These are phyloP conservation scores for Drosophila fuyamai DNA, from an alignment of 1,140 invertebrate genomes.

Conservation along the genomic window DNA sequence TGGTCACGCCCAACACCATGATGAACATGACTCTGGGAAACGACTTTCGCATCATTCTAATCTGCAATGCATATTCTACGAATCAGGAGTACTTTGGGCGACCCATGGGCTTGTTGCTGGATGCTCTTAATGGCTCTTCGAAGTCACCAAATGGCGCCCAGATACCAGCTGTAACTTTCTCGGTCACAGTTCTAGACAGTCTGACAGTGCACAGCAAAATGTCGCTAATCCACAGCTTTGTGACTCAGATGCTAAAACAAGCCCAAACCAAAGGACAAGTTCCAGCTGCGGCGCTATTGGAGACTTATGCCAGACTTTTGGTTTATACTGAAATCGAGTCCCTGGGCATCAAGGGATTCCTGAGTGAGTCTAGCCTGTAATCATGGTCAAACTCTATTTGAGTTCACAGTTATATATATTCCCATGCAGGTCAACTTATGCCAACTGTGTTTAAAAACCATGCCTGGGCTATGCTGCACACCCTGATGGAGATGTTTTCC, in stretches of 20 bases:
- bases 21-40: conserved; percentile 89
- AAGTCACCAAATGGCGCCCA: conserved; percentile 86
- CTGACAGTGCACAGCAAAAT: conserved; percentile 98
- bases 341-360: conserved; percentile 97
- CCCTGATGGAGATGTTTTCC: conserved; percentile 97
- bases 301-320: conserved; percentile 96
- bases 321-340: conserved; percentile 99
- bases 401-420: neutral
- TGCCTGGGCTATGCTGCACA: conserved; percentile 97
- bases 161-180: conserved; percentile 90
- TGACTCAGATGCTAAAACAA: conserved; percentile 82
- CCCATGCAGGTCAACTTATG: conserved; percentile 90
- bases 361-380: conserved; percentile 88
- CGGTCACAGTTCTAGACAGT: conserved; percentile 97
- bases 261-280: conserved; percentile 91
- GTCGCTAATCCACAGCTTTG: conserved; percentile 94
- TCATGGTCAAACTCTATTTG: no score
- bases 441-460: conserved; percentile 96
- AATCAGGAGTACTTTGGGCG: conserved; percentile 93
- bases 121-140: conserved; percentile 93
- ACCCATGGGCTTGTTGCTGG: conserved; percentile 95
- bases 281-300: conserved; percentile 94
- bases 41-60: conserved; percentile 95
- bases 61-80: conserved; percentile 97
- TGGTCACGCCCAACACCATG: conserved; percentile 89